These are phyloP conservation scores for Coccyzus lansbergi DNA, from an alignment of 2,797 vertebrate species.

Conservation along the genomic window DNA sequence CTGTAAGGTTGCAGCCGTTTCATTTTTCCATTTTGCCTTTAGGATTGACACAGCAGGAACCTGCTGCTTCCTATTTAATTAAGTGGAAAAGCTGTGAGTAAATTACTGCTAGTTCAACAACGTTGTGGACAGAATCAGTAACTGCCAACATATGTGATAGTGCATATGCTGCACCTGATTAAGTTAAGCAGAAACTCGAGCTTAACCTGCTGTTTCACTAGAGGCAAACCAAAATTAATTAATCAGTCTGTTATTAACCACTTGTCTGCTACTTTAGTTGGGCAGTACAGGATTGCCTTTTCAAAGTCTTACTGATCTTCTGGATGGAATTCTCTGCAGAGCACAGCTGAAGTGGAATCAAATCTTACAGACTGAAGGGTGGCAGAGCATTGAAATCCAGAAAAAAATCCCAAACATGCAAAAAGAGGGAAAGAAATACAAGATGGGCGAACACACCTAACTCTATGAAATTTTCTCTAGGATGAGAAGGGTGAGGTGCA, in stretches of 20 bases:
- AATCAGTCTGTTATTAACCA: constrained; percentile 45
- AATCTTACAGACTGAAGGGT: neutral
- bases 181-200: constrained; percentile 59
- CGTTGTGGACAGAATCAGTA: constrained; percentile 55
- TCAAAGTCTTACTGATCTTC: neutral
- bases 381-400: neutral
- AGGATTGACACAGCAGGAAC: constrained; percentile 66
- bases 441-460: neutral
- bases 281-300: neutral
- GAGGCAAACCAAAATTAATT: constrained; percentile 47
- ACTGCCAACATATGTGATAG: constrained; percentile 34
- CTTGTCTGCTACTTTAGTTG: constrained; percentile 10
- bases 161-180: constrained; percentile 60
- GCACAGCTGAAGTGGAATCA: neutral
- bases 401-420: neutral
- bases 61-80: constrained; percentile 77
- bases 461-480: neutral
- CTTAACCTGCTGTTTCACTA: constrained; percentile 48
- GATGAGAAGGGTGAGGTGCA: neutral
- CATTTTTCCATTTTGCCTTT: constrained; percentile 42
- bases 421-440: neutral
- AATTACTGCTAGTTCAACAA: constrained; percentile 57
- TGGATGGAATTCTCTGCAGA: neutral
- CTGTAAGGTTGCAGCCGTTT: constrained; percentile 28
- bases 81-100: constrained; percentile 69